Evolutionary conservation across 2,888 invertebrate genomes (phyloP).

Genomic region (Agonopterix subpropinquella): DNA sequence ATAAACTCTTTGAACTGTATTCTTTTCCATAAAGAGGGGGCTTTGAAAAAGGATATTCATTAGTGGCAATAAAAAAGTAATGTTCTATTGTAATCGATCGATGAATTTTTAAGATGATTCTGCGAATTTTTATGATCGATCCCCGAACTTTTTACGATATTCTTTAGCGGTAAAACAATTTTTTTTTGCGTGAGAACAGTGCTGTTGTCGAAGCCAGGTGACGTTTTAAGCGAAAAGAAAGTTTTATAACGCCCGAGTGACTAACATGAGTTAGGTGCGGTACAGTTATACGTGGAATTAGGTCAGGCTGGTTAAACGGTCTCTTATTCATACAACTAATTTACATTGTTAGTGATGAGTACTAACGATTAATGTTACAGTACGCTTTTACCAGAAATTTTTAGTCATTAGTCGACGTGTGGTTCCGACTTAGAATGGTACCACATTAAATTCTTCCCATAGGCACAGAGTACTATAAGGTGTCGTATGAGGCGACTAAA

Average conservation of each 20-base stretch:
- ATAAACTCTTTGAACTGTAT: conserved; percentile 41
- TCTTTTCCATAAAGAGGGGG: conserved; percentile 31
- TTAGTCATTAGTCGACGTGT: too few species aligned
- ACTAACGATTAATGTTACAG: background rate
- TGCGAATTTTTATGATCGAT: conserved; percentile 66
- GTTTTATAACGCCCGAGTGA: conserved; percentile 3
- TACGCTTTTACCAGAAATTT: too few species aligned
- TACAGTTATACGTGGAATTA: background rate
- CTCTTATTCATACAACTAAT: background rate
- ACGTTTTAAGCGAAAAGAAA: conserved; percentile 10
- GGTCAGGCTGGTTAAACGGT: conserved; percentile 1
- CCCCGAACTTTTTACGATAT: conserved; percentile 48
- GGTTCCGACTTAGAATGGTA: too few species aligned
- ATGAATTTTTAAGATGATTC: conserved; percentile 66
- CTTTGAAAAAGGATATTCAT: conserved; percentile 52
- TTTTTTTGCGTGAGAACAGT: conserved; percentile 54
- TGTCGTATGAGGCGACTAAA: too few species aligned
- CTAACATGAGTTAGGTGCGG: conserved; percentile 1
- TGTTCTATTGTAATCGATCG: conserved; percentile 61
- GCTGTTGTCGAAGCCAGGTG: conserved; percentile 27
- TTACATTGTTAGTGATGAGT: conserved; percentile 4
- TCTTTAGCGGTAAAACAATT: conserved; percentile 32
- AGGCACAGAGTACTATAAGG: too few species aligned
- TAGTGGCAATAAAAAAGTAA: conserved; percentile 68
- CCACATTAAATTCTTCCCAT: too few species aligned